Evolutionary conservation across 2,113 vertebrate genomes (phyloP).

Genomic region (Athene cunicularia): DNA sequence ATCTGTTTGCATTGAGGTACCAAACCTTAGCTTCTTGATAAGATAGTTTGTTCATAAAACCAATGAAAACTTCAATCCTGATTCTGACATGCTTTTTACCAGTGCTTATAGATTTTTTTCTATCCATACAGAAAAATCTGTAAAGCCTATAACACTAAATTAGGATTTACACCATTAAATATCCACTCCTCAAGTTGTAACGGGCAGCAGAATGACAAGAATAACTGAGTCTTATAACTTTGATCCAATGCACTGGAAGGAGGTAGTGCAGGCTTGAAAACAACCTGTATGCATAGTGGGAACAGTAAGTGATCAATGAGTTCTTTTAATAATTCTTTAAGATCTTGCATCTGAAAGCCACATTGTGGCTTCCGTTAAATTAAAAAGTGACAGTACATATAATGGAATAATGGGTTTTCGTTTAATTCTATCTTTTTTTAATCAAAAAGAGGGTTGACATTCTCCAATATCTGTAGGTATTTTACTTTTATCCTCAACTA

Average conservation of each 20-base stretch:
- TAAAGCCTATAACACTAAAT: not conserved
- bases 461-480: not conserved
- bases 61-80: not conserved
- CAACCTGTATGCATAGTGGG: not conserved
- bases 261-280: not conserved
- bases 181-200: not conserved
- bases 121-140: not conserved
- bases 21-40: not conserved
- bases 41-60: not conserved
- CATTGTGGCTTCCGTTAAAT: not conserved
- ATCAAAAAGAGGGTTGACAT: not conserved
- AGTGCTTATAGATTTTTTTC: not conserved
- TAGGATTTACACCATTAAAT: not conserved
- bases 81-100: not conserved
- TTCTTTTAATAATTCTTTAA: not conserved
- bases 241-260: not conserved
- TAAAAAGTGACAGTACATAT: not conserved
- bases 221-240: not conserved
- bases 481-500: not conserved
- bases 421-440: not conserved
- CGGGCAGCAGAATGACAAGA: not conserved
- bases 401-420: not conserved
- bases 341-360: not conserved
- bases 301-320: not conserved
- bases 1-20: not conserved